Base-by-base conservation (phyloP, 2,797 vertebrate genomes). In the Melanogrammus aeglefinus region DNA sequence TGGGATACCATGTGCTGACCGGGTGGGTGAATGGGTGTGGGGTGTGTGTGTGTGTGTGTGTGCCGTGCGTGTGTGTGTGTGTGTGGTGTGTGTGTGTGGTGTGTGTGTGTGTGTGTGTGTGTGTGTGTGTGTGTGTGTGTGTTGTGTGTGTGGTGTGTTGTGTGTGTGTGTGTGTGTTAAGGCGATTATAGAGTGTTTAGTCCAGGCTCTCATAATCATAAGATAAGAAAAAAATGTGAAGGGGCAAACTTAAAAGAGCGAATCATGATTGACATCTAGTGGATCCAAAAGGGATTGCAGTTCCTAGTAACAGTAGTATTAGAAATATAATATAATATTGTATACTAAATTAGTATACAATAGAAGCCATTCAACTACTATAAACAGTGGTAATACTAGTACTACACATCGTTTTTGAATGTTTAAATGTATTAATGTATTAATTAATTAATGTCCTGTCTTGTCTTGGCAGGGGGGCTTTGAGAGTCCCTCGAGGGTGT, bases 401-500 rank as follows among this genome's bases (percentile, higher is more conserved):
- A 63, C 51, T 63, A 33, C 31, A 33, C 31, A 33, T 16, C 14
- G 27, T 72, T 6, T 72, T 6, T 72, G 24, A 16, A 38, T 73
- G 31, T 41, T 24, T 74, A 7, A 38, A 27, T 74, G 21, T 24
- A 10, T 41, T 1, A 21, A n/a, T 74, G 18, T 38, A 5, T 73
- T n/a, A 7, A 8, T n/a, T n/a, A n/a, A n/a, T n/a, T n/a, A n/a
- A 29, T 29, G 14, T 31, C 1, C 24, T 10, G 41, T 1, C 8
- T 72, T 63, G 39, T 74, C 6, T 74, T 82, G 93, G 92, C 0
- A 16, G 29, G 88, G 85, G 6, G 72, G 81, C 1, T 36, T 77
- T 31, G 94, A 95, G 24, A 92, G 89, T 44, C 86, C 93, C 12
- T 29, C 90, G 31, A 85, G 93, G 71, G 92, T 87, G 21, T 95